phyloP scores from a whole-genome alignment of 2,888 invertebrate genomes.

The Ariolimax columbianus region DNA sequence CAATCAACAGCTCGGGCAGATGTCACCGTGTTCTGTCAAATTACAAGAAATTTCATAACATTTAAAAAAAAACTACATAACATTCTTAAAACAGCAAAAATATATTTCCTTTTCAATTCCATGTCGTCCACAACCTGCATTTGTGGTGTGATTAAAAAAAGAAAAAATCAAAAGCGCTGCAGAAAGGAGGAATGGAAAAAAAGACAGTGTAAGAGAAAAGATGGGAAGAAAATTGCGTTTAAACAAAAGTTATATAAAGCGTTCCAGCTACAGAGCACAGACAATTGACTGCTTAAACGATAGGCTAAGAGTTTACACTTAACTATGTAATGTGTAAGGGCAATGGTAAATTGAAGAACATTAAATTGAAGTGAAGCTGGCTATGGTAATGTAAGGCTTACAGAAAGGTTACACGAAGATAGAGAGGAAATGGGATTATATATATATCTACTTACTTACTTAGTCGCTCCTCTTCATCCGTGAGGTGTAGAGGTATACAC shows the following conservation, averaged over 20 bases:
- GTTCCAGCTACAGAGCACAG: no score
- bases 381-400: no score
- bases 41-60: not conserved
- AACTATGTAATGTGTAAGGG: not conserved
- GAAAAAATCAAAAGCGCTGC: not conserved
- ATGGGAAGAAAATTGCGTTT: not conserved
- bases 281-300: not conserved
- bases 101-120: not conserved
- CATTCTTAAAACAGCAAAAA: not conserved
- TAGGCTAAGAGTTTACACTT: not conserved
- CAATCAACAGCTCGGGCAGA: not conserved
- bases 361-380: not conserved
- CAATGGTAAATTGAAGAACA: not conserved
- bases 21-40: not conserved
- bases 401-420: not conserved
- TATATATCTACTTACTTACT: not conserved
- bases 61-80: not conserved
- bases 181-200: not conserved
- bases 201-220: not conserved
- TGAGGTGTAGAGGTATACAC: no score
- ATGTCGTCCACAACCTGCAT: not conserved
- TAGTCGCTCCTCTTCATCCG: no score
- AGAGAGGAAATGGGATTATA: not conserved
- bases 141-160: not conserved
- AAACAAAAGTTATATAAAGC: conserved; percentile 3